Evolutionary conservation across 2,888 invertebrate genomes (phyloP).

Genomic region (Agrilus cyanescens): DNA sequence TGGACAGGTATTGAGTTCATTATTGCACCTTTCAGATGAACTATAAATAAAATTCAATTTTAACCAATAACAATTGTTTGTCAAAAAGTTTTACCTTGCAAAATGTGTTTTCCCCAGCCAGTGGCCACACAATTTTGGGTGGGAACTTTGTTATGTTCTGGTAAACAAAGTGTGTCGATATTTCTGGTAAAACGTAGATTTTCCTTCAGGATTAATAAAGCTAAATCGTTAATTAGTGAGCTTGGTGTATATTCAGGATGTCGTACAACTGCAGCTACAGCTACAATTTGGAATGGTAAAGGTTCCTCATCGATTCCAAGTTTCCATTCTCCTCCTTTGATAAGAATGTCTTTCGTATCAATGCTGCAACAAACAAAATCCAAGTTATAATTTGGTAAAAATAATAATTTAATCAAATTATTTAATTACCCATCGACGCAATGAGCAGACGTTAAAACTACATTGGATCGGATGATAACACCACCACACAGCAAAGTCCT

Average conservation of each 20-base stretch:
- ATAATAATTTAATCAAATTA: neutral
- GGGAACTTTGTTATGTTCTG: constrained; percentile 43
- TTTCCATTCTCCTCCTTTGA: constrained; percentile 78
- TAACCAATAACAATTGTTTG: no score
- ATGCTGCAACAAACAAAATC: constrained; percentile 36
- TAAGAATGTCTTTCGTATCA: constrained; percentile 51
- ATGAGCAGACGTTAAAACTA: constrained; percentile 66
- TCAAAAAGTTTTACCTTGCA: constrained; percentile 58
- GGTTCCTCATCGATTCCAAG: constrained; percentile 72
- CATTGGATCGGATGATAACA: constrained; percentile 61
- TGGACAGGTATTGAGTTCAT: constrained; percentile 64
- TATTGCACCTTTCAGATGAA: constrained; percentile 59
- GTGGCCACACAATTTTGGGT: constrained; percentile 60
- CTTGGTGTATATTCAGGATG: constrained; percentile 59
- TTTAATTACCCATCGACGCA: constrained; percentile 60
- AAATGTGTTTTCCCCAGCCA: constrained; percentile 71
- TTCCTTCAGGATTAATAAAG: constrained; percentile 55
- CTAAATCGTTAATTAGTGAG: constrained; percentile 53
- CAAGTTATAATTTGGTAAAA: constrained; percentile 1
- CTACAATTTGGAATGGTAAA: constrained; percentile 63
- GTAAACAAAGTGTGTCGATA: constrained; percentile 63
- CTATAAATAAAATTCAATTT: constrained; percentile 36
- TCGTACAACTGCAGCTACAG: constrained; percentile 53
- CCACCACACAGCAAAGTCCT: constrained; percentile 68
- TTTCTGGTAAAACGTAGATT: constrained; percentile 54